Evolutionary conservation across 2,113 vertebrate species (phyloP).

Genomic region (Ceyx cyanopectus): DNA sequence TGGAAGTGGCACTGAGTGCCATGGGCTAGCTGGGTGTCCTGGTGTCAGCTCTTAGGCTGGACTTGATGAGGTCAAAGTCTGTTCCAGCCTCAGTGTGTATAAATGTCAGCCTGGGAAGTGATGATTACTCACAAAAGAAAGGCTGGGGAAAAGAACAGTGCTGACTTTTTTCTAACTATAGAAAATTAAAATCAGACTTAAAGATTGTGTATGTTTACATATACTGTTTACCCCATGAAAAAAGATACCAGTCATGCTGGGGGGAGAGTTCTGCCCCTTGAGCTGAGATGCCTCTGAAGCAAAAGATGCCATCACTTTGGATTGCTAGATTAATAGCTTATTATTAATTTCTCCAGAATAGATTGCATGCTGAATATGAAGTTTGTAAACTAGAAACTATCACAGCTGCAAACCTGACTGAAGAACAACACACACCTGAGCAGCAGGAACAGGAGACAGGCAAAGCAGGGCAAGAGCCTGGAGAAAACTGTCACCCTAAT

Average conservation of each 20-base stretch:
- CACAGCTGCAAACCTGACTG: not conserved
- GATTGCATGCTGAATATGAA: not conserved
- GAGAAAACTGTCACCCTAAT: not conserved
- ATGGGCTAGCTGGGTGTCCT: no score
- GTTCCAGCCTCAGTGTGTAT: no score
- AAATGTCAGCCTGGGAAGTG: not conserved
- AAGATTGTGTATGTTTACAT: not conserved
- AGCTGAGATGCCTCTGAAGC: not conserved
- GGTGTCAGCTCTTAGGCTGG: no score
- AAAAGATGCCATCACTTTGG: not conserved
- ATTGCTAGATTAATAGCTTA: not conserved
- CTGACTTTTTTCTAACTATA: not conserved
- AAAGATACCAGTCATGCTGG: not conserved
- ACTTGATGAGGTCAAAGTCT: no score
- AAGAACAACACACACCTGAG: not conserved
- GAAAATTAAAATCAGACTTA: not conserved
- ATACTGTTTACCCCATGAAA: not conserved
- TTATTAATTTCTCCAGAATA: conserved; percentile 51
- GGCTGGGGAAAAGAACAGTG: not conserved
- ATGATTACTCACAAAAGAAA: not conserved
- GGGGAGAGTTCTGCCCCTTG: not conserved
- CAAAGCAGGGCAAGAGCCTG: not conserved
- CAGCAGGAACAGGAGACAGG: not conserved
- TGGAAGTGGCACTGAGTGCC: no score
- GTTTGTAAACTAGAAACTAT: not conserved